These are phyloP conservation scores for Campoplex capitator DNA, from an alignment of 2,888 invertebrate species.

Conservation along the genomic window DNA sequence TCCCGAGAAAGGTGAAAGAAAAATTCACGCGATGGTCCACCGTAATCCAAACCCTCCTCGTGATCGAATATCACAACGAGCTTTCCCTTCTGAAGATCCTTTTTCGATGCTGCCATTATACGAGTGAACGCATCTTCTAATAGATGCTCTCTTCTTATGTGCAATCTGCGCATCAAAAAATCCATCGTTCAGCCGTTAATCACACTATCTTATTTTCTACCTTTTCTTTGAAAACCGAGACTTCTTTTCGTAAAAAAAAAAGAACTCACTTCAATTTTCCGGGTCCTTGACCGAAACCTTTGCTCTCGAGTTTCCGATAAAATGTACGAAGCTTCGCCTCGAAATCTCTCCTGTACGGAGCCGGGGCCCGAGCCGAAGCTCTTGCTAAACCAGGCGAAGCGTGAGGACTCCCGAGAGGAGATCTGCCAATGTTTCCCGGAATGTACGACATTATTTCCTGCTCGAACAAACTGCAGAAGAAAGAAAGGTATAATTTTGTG, in stretches of 20 bases:
- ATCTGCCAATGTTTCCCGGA: slow-evolving; percentile 87
- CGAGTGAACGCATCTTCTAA: slow-evolving; percentile 98
- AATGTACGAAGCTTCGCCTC: slow-evolving; percentile 97
- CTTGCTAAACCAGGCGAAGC: slow-evolving; percentile 93
- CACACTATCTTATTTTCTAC: background rate
- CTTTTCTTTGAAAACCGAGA: background rate
- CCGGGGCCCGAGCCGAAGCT: slow-evolving; percentile 92
- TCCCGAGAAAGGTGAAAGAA: slow-evolving; percentile 99
- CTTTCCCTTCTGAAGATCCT: slow-evolving; percentile 97
- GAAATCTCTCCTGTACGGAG: slow-evolving; percentile 96
- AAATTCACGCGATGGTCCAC: slow-evolving; percentile 98
- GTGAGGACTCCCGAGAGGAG: slow-evolving; percentile 88
- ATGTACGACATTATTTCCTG: slow-evolving; percentile 99
- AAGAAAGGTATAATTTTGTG: background rate
- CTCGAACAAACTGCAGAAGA: slow-evolving; percentile 93
- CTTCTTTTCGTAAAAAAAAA: background rate
- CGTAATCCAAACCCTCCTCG: slow-evolving; percentile 98
- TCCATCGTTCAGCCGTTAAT: background rate
- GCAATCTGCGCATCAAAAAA: slow-evolving; percentile 88
- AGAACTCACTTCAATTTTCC: slow-evolving; percentile 95
- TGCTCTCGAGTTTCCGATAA: slow-evolving; percentile 97
- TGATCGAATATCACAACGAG: slow-evolving; percentile 97
- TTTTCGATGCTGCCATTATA: slow-evolving; percentile 98
- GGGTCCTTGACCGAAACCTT: slow-evolving; percentile 98
- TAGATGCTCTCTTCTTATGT: slow-evolving; percentile 96